phyloP scores from a whole-genome alignment of 1,140 invertebrate species.

The Drosophila ambigua region DNA sequence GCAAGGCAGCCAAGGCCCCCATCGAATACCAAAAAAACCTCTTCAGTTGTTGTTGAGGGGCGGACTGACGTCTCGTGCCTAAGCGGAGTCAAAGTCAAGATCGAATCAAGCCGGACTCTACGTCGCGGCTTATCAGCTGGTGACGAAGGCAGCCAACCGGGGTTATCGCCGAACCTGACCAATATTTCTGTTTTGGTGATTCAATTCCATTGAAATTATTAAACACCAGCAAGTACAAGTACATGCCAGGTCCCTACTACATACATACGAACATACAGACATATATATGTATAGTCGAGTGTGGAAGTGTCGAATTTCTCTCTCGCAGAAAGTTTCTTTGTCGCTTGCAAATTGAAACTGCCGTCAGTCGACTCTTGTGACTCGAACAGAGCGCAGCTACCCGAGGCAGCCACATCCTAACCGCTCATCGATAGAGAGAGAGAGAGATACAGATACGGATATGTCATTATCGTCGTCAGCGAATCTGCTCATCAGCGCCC shows the following conservation, averaged over 20 bases:
- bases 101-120: slow-evolving; percentile 56
- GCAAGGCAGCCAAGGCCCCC: slow-evolving; percentile 48
- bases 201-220: slow-evolving; percentile 67
- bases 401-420: background rate
- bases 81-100: slow-evolving; percentile 67
- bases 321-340: slow-evolving; percentile 62
- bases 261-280: slow-evolving; percentile 7
- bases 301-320: slow-evolving; percentile 39
- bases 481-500: slow-evolving; percentile 21
- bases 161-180: slow-evolving; percentile 64
- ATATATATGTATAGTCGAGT: slow-evolving; percentile 4
- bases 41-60: slow-evolving; percentile 29
- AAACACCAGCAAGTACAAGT: slow-evolving; percentile 19
- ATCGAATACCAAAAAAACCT: slow-evolving; percentile 45
- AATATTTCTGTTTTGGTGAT: slow-evolving; percentile 58
- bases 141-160: slow-evolving; percentile 46
- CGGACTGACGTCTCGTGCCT: slow-evolving; percentile 53
- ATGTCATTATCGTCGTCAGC: slow-evolving; percentile 26
- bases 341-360: slow-evolving; percentile 34
- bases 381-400: slow-evolving; percentile 39
- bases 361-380: slow-evolving; percentile 59
- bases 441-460: background rate
- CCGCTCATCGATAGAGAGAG: no score
- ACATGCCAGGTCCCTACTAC: no score
- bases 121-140: slow-evolving; percentile 46